phyloP scores from a whole-genome alignment of 2,797 vertebrate species.

The Schizopygopsis malacanthus region DNA sequence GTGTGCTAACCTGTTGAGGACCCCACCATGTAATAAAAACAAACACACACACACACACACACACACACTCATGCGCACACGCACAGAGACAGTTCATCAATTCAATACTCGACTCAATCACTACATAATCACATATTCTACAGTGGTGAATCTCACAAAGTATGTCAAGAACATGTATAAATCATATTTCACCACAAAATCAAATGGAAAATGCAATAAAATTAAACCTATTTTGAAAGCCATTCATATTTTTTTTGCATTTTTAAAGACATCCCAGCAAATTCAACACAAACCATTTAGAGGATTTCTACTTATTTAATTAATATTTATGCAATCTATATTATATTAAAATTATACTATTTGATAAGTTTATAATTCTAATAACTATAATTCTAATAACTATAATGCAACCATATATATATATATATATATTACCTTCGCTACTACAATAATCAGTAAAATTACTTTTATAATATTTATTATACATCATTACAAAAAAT shows the following conservation, averaged over 20 bases:
- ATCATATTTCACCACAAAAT: not conserved
- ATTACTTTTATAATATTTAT: not conserved
- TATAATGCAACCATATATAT: not conserved
- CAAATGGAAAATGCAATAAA: not conserved
- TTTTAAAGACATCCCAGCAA: not conserved
- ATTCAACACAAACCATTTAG: not conserved
- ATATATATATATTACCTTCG: not conserved
- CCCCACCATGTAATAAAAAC: too few relatives aligned
- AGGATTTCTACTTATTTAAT: too few relatives aligned
- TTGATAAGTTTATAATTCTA: not conserved
- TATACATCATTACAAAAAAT: too few relatives aligned
- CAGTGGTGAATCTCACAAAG: not conserved
- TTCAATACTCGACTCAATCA: not conserved
- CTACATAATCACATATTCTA: not conserved
- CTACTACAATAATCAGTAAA: not conserved
- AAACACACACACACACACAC: not conserved
- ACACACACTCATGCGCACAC: not conserved
- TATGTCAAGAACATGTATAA: not conserved
- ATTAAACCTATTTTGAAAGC: not conserved
- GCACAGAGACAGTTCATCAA: slow-evolving; percentile 9
- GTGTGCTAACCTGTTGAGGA: too few relatives aligned
- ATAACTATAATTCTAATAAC: not conserved
- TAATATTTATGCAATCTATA: too few relatives aligned
- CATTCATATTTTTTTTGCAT: not conserved
- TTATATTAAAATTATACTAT: too few relatives aligned